Evolutionary conservation across 2,888 invertebrate genomes (phyloP).

Genomic region (Bellardia bayeri): DNA sequence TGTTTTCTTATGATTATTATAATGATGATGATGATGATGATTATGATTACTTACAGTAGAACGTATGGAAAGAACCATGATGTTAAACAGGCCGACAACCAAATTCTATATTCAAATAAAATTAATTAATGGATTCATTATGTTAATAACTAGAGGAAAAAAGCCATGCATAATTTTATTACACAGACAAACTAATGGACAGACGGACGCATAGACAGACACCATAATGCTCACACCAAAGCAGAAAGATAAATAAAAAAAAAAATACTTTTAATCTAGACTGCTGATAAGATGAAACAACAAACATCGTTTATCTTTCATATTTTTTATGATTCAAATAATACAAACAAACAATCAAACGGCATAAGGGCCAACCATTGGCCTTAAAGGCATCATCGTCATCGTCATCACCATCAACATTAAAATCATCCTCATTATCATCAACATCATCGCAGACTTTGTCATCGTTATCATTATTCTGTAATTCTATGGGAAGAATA

Average conservation of each 20-base stretch:
- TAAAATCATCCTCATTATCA: constrained; percentile 47
- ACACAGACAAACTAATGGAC: constrained; percentile 18
- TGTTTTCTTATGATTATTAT: constrained; percentile 45
- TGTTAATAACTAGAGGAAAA: constrained; percentile 67
- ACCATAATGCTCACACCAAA: neutral
- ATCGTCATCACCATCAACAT: constrained; percentile 46
- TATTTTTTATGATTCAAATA: constrained; percentile 57
- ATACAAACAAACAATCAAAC: constrained; percentile 62
- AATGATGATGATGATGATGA: constrained; percentile 1
- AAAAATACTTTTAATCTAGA: constrained; percentile 43
- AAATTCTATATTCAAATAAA: constrained; percentile 66
- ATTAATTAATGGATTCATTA: constrained; percentile 73
- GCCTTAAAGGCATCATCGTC: constrained; percentile 51
- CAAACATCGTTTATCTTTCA: constrained; percentile 66
- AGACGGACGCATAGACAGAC: constrained; percentile 22
- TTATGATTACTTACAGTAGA: neutral
- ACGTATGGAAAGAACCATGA: neutral
- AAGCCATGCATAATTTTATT: constrained; percentile 69
- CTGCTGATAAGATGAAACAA: constrained; percentile 60
- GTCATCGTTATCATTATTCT: neutral
- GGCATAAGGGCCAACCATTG: constrained; percentile 29
- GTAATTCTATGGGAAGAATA: constrained; percentile 24
- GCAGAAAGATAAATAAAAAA: constrained; percentile 27
- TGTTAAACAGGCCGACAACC: neutral
- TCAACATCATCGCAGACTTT: constrained; percentile 14